Base-by-base conservation (phyloP, 2,888 invertebrate genomes). In the Ceriagrion tenellum region DNA sequence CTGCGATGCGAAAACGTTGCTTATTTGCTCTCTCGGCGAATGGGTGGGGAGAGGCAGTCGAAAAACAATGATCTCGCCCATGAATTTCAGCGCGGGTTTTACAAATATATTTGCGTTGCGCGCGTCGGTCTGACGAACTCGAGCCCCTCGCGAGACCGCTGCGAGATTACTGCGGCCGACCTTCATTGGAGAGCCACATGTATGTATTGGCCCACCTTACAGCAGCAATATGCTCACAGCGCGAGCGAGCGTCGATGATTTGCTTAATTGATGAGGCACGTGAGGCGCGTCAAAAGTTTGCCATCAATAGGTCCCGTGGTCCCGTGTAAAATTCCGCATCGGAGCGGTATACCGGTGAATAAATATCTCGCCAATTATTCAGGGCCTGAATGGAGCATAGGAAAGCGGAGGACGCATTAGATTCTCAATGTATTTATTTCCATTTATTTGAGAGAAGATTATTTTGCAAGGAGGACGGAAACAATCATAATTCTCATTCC, bases 51-150 rank as follows among this genome's bases (percentile, higher is more conserved):
- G 23, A 69, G 35, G 81, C 26, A 35, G 30, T 81, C 35, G 81
- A 81, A 81, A 81, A 81, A 81, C 81, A 81, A 81, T 81, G 81
- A 35, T 81, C 81, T 35, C 59, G 16, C 81, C 81, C 81, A 35
- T 81, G 35, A 81, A 81, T 81, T 35, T 81, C 35, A 16, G 35
- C 30, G 81, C n/a, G 81, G 81, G 81, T 81, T 81, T 81, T 81
- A 81, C 35, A 81, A 81, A 81, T 35, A 81, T 81, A 81, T 81
- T 81, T 81, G 81, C 30, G 26, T 18, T 35, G 81, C 35, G 35
- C 30, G 30, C 35, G 81, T 35, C 81, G 4, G 35, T 18, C 13
- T 35, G 35, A 81, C 81, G 81, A 81, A 81, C 81, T 81, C 16
- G 6, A 16, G 59, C 59, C 81, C 35, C 81, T 30, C 81, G 35